phyloP scores from a whole-genome alignment of 2,113 vertebrate species.

The Oostethus manadensis region DNA sequence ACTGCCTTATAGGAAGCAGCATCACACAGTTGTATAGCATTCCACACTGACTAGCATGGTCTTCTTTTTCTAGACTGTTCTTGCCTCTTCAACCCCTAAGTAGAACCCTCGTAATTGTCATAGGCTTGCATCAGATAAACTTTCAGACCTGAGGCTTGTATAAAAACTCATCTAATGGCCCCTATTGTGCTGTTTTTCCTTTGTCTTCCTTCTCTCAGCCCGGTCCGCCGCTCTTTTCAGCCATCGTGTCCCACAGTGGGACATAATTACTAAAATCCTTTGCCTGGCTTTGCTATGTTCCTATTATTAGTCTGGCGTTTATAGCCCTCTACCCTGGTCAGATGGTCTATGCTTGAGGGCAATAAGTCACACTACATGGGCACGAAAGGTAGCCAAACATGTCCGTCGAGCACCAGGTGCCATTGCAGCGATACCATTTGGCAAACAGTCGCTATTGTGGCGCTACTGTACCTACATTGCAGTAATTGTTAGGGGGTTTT shows the following conservation, averaged over 20 bases:
- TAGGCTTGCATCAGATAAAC: constrained; percentile 46
- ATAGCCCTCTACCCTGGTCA: constrained; percentile 70
- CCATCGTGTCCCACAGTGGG: constrained; percentile 70
- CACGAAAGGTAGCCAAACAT: constrained; percentile 74
- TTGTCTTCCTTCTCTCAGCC: constrained; percentile 23
- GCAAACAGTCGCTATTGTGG: constrained; percentile 63
- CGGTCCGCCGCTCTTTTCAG: constrained; percentile 47
- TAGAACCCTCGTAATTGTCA: constrained; percentile 32
- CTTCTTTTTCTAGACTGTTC: background rate
- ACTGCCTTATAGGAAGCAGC: too few relatives aligned
- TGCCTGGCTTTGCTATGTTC: constrained; percentile 53
- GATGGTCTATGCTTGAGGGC: constrained; percentile 77
- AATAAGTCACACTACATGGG: constrained; percentile 75
- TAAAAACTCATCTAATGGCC: constrained; percentile 11
- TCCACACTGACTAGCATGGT: background rate
- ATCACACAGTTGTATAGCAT: too few relatives aligned
- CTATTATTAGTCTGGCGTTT: constrained; percentile 71
- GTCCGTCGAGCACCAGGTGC: constrained; percentile 75
- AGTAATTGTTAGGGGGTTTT: constrained; percentile 53
- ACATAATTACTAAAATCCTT: constrained; percentile 65
- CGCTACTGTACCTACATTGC: constrained; percentile 36
- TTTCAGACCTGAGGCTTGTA: constrained; percentile 13
- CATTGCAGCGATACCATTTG: constrained; percentile 61
- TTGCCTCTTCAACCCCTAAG: constrained; percentile 8
- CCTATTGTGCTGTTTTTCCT: constrained; percentile 4